Percentiles rank a stretch among this genome's conserved stretches.
phyloP scores from a whole-genome alignment of 1,140 invertebrate genomes.

The Acromyrmex charruanus region DNA sequence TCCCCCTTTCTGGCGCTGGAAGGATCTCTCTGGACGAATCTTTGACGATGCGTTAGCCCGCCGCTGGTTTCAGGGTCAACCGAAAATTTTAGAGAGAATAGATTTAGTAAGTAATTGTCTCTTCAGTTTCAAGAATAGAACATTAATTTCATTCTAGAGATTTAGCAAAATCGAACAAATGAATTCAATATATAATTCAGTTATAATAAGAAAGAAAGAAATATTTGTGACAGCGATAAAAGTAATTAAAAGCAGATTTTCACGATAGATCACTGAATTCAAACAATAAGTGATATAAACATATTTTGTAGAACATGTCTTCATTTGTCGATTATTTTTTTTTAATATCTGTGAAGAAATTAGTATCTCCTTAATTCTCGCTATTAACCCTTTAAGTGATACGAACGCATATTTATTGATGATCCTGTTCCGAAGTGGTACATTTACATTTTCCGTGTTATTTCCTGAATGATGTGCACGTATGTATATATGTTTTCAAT shows the following conservation, averaged over 20 bases:
- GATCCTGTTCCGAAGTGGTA: too few relatives aligned
- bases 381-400: too few relatives aligned
- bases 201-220: neutral
- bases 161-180: neutral
- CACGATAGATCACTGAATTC: neutral
- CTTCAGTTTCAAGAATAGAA: neutral
- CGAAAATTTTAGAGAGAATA: conserved; percentile 52
- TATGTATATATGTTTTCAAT: too few relatives aligned
- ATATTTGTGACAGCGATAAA: neutral
- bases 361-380: neutral
- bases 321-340: neutral
- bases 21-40: conserved; percentile 60
- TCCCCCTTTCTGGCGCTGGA: conserved; percentile 66
- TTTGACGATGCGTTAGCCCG: conserved; percentile 68
- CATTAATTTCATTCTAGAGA: conserved; percentile 8
- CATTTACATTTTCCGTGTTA: too few relatives aligned
- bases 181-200: neutral
- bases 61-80: conserved; percentile 58
- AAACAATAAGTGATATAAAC: neutral
- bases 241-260: conserved; percentile 6
- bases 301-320: neutral
- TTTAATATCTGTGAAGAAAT: neutral
- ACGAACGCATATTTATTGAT: too few relatives aligned
- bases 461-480: too few relatives aligned
- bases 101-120: conserved; percentile 14